Base-by-base conservation (phyloP, 2,888 invertebrate genomes). In the Scaptomyza cyrtandrae region DNA sequence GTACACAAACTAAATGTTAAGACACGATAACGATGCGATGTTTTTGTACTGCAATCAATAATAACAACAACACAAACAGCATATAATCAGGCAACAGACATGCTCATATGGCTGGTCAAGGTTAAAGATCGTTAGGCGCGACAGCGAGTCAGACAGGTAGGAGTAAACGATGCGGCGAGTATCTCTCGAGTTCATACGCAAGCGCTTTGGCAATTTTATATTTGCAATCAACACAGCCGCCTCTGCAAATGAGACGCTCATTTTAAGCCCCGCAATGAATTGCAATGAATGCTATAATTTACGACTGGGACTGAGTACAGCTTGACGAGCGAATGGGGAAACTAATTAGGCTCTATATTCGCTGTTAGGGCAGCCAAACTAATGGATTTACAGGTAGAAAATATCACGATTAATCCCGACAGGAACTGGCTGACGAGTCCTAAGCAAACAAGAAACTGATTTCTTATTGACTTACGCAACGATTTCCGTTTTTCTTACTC, bases 101-200 rank as follows among this genome's bases (percentile, higher is more conserved):
- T 43, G 53, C 39, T 33, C 41, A 46, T 45, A 54, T 52, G 60
- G 39, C 69, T 55, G 65, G 43, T 57, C 43, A 71, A 83, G 88
- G 86, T 83, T 86, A 89, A 90, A 86, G 86, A 90, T 89, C 81
- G 81, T 89, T 86, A 82, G 89, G 80, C 87, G 89, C 84, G 86
- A 83, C 89, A 75, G 78, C 37, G 33, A 49, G 48, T 58, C 75
- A 75, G 75, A 27, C 59, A 57, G 57, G 24, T 39, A 50, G 37
- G 9, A 56, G 48, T 54, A 19, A 35, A 45, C 13, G 49, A 49
- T 55, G 61, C 60, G 19, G 16, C 24, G 33, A 45, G 44, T 60
- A 78, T 69, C 71, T 81, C 58, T 71, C 60, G 61, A 65, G 52
- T 58, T 11, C 57, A 41, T 35, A 59, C 59, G 46, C 44, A 52